phyloP scores from a whole-genome alignment of 2,797 vertebrate genomes.

The Siniperca obscura region DNA sequence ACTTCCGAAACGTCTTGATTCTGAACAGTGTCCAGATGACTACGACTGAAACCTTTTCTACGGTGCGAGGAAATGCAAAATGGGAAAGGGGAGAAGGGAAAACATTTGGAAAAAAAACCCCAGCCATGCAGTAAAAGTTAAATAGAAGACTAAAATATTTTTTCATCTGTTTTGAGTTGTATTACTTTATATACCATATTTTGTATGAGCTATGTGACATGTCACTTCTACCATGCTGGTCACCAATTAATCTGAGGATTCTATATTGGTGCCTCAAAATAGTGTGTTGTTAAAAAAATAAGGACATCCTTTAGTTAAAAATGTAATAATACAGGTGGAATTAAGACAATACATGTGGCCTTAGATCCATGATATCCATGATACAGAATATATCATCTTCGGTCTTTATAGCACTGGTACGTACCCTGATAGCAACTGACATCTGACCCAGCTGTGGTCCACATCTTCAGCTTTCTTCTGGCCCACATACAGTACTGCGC shows the following conservation, averaged over 20 bases:
- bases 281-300: no score
- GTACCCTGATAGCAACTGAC: constrained; percentile 9
- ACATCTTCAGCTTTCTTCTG: not conserved
- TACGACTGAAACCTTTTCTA: no score
- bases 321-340: no score
- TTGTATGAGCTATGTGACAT: not conserved
- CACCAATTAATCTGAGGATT: no score
- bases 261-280: not conserved
- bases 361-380: no score
- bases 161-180: not conserved
- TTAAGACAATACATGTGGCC: not conserved
- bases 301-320: no score
- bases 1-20: no score
- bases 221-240: no score
- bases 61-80: not conserved
- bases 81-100: not conserved
- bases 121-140: not conserved
- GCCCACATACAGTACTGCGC: not conserved
- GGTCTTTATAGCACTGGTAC: not conserved
- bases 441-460: constrained; percentile 7
- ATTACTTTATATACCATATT: not conserved
- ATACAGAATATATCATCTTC: not conserved
- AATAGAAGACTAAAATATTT: not conserved
- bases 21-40: no score
- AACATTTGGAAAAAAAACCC: no score